Conservation (phyloP, 2,888 invertebrate species). For the Ormyrus pomaceus region DNA sequence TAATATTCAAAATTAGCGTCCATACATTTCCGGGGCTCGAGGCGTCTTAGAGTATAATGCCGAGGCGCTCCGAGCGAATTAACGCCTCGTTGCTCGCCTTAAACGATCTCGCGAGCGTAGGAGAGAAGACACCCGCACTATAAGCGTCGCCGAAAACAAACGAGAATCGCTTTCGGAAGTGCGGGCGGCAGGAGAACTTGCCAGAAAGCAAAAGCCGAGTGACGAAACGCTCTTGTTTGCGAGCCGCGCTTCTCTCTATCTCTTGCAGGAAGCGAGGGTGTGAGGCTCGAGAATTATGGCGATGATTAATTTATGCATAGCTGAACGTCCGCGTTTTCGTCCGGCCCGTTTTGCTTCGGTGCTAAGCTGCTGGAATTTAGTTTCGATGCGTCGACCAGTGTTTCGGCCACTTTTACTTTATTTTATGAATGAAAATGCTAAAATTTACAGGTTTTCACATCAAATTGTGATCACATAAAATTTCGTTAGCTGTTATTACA, state of each 20-base stretch:
- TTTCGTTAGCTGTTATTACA: too few species aligned
- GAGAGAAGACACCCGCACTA: constrained; percentile 2
- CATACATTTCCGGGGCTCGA: too few species aligned
- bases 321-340: constrained; percentile 21
- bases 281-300: constrained; percentile 24
- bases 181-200: background rate
- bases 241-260: constrained; percentile 5
- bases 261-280: constrained; percentile 6
- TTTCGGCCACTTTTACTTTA: too few species aligned
- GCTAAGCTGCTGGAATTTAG: too few species aligned
- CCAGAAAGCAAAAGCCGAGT: background rate
- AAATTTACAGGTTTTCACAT: too few species aligned
- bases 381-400: too few species aligned
- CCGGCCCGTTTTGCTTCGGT: too few species aligned
- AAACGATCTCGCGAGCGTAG: constrained; percentile 21
- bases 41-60: too few species aligned
- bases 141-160: constrained; percentile 29
- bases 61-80: constrained; percentile 11
- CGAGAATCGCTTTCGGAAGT: constrained; percentile 21
- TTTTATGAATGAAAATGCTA: too few species aligned
- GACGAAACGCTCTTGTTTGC: constrained; percentile 48
- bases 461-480: too few species aligned
- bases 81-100: constrained; percentile 24
- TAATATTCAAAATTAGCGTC: too few species aligned
- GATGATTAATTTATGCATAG: constrained; percentile 45